These are phyloP conservation scores for Sinocyclocheilus grahami DNA, from an alignment of 2,113 vertebrate genomes.

Conservation along the genomic window DNA sequence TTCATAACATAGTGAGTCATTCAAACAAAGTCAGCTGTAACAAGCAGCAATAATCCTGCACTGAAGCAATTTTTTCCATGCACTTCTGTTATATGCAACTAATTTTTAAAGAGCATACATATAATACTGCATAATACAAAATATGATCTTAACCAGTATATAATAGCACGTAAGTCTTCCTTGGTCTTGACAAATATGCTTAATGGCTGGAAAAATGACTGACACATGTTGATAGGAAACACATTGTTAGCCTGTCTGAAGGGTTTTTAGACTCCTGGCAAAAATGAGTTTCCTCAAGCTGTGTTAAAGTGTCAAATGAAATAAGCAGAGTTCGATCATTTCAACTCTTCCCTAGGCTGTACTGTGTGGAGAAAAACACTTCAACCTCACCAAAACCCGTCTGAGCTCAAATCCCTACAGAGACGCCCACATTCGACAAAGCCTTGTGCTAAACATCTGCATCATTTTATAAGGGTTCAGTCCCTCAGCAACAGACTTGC, in stretches of 20 bases:
- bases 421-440: background rate
- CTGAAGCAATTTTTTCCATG: background rate
- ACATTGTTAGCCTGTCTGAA: background rate
- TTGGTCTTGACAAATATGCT: background rate
- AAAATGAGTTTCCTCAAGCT: background rate
- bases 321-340: background rate
- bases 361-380: background rate
- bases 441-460: background rate
- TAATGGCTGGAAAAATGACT: background rate
- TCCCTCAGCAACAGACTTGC: background rate
- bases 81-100: background rate
- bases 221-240: background rate
- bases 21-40: background rate
- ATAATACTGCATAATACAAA: background rate
- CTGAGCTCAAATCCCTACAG: background rate
- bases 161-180: background rate
- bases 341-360: background rate
- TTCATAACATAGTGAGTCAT: background rate
- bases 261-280: background rate
- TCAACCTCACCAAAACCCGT: background rate
- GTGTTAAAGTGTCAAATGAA: background rate
- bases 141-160: background rate
- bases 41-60: background rate
- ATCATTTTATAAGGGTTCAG: background rate
- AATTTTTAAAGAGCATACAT: background rate